Evolutionary conservation across 2,888 invertebrate species (phyloP).

Genomic region (Tanypteryx hageni): DNA sequence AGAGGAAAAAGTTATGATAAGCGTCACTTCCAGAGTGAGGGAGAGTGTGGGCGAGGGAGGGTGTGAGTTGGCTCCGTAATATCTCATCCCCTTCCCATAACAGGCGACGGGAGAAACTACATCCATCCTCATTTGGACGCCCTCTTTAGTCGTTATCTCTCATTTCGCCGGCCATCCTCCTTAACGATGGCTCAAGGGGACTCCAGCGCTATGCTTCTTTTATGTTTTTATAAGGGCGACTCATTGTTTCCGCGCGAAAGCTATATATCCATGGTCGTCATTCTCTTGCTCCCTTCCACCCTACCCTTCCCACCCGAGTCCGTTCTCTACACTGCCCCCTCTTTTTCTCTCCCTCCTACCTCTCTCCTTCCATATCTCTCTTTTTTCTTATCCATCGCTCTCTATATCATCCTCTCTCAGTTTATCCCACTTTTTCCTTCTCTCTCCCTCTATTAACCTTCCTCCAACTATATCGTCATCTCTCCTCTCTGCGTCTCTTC

Average conservation of each 20-base stretch:
- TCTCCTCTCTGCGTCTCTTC: not conserved
- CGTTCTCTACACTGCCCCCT: not conserved
- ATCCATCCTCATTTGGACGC: constrained; percentile 26
- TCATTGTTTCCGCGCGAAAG: constrained; percentile 20
- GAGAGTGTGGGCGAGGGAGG: too few relatives aligned
- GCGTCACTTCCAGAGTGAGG: too few relatives aligned
- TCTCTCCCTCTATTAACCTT: not conserved
- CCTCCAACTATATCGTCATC: not conserved
- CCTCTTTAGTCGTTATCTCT: constrained; percentile 3
- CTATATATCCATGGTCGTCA: not conserved
- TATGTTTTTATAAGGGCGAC: not conserved
- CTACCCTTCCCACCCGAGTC: not conserved
- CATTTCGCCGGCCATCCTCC: not conserved
- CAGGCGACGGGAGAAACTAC: not conserved
- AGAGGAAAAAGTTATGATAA: too few relatives aligned
- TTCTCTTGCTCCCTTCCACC: not conserved
- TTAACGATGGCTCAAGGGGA: not conserved
- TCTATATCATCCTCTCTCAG: not conserved
- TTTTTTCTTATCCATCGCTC: not conserved
- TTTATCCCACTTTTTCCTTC: constrained; percentile 7
- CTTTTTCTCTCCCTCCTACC: not conserved
- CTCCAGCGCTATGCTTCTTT: not conserved
- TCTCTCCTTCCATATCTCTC: not conserved
- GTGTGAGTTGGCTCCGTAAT: too few relatives aligned
- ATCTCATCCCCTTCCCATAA: too few relatives aligned